These are phyloP conservation scores for Parus major DNA, from an alignment of 2,113 vertebrate genomes.

Conservation along the genomic window DNA sequence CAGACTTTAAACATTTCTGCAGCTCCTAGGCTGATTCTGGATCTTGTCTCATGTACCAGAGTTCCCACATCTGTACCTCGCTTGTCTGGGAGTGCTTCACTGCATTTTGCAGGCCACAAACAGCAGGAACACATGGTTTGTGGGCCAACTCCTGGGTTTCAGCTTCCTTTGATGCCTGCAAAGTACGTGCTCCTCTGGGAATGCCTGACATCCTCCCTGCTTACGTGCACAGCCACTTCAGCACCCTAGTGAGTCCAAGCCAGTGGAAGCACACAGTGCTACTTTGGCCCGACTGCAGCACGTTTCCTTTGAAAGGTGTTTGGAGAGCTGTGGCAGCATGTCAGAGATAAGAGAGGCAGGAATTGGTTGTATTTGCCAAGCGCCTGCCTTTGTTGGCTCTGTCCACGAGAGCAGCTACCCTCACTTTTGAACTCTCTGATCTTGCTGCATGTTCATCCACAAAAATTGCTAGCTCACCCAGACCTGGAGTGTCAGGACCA, in stretches of 20 bases:
- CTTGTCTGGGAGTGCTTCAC: background rate
- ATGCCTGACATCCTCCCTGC: background rate
- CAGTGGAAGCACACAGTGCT: conserved; percentile 16
- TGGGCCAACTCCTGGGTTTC: background rate
- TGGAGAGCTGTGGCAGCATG: conserved; percentile 37
- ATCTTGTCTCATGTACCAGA: background rate
- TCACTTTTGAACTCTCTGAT: conserved; percentile 24
- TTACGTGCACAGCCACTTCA: background rate
- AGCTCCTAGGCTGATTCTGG: background rate
- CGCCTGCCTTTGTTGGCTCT: conserved; percentile 1
- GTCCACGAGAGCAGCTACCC: background rate
- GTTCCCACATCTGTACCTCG: conserved; percentile 12
- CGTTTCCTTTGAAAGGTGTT: conserved; percentile 56
- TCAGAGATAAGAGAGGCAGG: conserved; percentile 56
- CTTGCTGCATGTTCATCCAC: background rate
- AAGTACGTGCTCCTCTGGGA: background rate
- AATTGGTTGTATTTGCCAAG: conserved; percentile 44
- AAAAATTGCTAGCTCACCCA: background rate
- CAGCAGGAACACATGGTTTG: background rate
- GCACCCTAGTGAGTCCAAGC: background rate
- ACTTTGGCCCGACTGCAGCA: background rate
- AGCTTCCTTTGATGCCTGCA: background rate
- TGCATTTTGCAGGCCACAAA: background rate
- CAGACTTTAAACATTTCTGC: conserved; percentile 8
- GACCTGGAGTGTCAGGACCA: background rate